phyloP scores from a whole-genome alignment of 2,797 vertebrate species.

The Morus bassanus region DNA sequence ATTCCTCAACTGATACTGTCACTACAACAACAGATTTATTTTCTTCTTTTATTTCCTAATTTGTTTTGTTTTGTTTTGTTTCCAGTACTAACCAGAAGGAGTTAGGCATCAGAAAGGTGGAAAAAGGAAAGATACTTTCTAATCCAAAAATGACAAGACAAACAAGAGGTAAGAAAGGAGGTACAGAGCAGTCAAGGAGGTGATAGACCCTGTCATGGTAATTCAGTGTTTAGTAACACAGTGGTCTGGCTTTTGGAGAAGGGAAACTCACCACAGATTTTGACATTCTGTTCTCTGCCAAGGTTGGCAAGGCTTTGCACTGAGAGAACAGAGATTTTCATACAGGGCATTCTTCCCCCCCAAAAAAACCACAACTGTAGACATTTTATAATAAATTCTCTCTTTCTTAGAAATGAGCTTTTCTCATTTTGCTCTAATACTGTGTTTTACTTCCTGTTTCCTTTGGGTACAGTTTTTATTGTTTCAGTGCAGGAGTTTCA shows the following conservation, averaged over 20 bases:
- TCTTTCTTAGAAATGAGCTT: constrained; percentile 37
- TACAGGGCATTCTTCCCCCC: neutral
- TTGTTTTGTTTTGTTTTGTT: neutral
- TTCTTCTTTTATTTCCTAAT: neutral
- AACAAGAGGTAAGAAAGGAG: neutral
- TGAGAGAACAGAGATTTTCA: neutral
- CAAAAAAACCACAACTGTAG: neutral
- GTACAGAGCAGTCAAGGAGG: accelerated
- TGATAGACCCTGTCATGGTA: neutral
- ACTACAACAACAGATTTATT: neutral
- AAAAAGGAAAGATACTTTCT: neutral
- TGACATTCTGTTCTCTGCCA: neutral
- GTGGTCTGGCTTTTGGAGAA: neutral
- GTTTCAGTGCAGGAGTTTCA: neutral
- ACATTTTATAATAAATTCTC: neutral
- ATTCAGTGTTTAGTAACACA: neutral
- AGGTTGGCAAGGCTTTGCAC: neutral
- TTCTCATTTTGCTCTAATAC: constrained; percentile 28
- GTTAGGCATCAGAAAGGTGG: neutral
- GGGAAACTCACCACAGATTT: neutral
- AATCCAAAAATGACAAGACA: neutral
- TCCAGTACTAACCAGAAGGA: neutral
- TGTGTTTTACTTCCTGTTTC: constrained; percentile 35
- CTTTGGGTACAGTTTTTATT: constrained; percentile 20
- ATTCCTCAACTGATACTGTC: neutral